Evolutionary conservation across 2,888 invertebrate genomes (phyloP), one percentile per base, ranked within the genome.

Genomic region (Atrina japonica): DNA sequence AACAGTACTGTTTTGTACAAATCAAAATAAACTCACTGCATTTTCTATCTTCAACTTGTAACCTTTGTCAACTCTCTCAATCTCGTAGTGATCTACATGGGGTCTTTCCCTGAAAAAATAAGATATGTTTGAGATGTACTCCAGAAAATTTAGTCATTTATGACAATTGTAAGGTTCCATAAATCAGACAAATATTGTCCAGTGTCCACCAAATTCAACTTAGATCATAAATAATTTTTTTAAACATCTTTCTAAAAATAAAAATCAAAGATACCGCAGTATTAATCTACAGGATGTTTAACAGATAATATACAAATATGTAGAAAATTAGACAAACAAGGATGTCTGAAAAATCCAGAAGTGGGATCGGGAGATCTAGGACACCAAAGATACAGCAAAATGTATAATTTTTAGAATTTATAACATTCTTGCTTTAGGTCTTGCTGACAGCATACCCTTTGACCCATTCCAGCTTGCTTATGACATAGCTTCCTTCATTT

Each of bases 1-100:
- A n/a, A n/a, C n/a, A n/a, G n/a, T n/a, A n/a, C n/a, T 21, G 5
- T 47, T 47, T 47, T 47, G 6, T 16, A 18, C 16, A 16, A 21
- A 47, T 9, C 6, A n/a, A 40, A 47, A 35, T 59, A 14, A 23
- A 73, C 83, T 78, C 75, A 88, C 87, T 58, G 56, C 60, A 73
- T 88, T 87, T 70, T 87, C 83, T 1, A 87, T 87, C 65, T 88
- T 83, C 18, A 88, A 80, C 68, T 80, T 84, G 69, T 85, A 88
- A 1, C 88, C 88, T 9, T 72, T 70, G 16, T 80, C 76, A 6
- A 73, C 71, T 43, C 80, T 53, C 49, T 82, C 78, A 0, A 88
- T 82, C 66, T 86, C 85, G 72, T 81, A 88, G 71, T 88, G 88
- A 53, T 83, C 83, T 27, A 81, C 71, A 18, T 16, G n/a, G 25